phyloP scores from a whole-genome alignment of 2,888 invertebrate species.

The Craniophora ligustri region DNA sequence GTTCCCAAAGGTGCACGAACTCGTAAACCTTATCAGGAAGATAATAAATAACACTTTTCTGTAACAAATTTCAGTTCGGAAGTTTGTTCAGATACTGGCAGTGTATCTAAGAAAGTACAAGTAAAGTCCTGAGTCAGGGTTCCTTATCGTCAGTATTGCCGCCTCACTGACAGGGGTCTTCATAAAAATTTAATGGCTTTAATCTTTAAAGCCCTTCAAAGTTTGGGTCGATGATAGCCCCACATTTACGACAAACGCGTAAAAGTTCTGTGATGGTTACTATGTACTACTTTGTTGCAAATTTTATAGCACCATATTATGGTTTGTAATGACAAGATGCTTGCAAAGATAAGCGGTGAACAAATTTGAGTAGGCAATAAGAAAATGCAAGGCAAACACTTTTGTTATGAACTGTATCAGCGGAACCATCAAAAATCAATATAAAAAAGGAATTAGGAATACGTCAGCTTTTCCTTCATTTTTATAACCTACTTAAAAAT shows the following conservation, averaged over 20 bases:
- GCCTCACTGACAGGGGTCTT: conserved; percentile 77
- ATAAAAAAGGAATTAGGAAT: no score
- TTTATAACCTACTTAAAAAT: no score
- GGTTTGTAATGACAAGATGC: conserved; percentile 34
- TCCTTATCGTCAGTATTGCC: conserved; percentile 70
- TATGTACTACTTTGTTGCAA: conserved; percentile 65
- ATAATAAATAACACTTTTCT: conserved; percentile 60
- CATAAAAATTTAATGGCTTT: conserved; percentile 83
- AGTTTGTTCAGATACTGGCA: conserved; percentile 56
- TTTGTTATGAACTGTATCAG: conserved; percentile 6
- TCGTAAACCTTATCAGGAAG: conserved; percentile 53
- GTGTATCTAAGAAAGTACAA: conserved; percentile 60
- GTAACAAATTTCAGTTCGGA: conserved; percentile 58
- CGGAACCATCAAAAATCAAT: conserved; percentile 32
- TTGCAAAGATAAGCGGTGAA: conserved; percentile 27
- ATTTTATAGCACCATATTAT: conserved; percentile 55
- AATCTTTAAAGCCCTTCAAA: conserved; percentile 81
- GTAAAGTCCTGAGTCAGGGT: conserved; percentile 66
- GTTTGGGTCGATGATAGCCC: conserved; percentile 75
- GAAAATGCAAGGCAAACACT: conserved; percentile 13
- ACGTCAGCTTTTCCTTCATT: no score
- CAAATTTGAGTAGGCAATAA: conserved; percentile 22
- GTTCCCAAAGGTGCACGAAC: conserved; percentile 46
- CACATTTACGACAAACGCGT: conserved; percentile 74
- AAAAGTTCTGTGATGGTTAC: conserved; percentile 66